Evolutionary conservation across 2,113 vertebrate species (phyloP), one percentile per base, ranked within the genome.

Genomic region (Malurus alboscapulatus): DNA sequence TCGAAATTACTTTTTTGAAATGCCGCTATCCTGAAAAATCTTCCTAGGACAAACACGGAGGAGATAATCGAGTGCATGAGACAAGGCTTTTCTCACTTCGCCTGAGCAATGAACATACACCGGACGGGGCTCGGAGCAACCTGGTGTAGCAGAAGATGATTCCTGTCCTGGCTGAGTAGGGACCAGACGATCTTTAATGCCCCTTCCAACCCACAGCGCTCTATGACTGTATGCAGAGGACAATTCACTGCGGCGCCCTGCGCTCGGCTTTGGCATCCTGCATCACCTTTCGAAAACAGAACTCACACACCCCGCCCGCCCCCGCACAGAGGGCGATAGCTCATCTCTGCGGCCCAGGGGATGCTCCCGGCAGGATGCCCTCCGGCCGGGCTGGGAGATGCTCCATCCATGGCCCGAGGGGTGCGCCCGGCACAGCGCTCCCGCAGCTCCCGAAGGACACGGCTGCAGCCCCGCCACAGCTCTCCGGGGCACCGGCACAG

Each of bases 381-480:
- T 12, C 13, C 8, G 32, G 36, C 3, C 14, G 5, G 14, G 32
- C 6, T 4, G 48, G 8, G 24, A 10, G 7, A 36, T 12, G 55
- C 15, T 30, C 25, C 22, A 9, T 2, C 7, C 42, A 2, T 0
- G 42, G 30, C 22, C 48, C 48, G 25, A 22, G 42, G 22, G 22
- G 18, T 4, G 51, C 12, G 20, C 3, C 12, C 4, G 7, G 9
- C 44, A 2, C 21, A 4, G 24, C 42, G 7, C 34, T 14, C 17
- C 22, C 2, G 4, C 8, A 5, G 14, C 7, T 20, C 4, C 36
- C 30, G 17, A 2, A 7, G 9, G 2, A 10, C 5, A 12, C 18
- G 18, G 14, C 34, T 1, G 14, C 74, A 2, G 11, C 5, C 36
- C 36, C 36, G 36, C 36, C 36, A 36, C 36, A 36, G 36, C 36